Conservation (phyloP, 2,797 vertebrate species). For the Percopsis omiscomaycus region DNA sequence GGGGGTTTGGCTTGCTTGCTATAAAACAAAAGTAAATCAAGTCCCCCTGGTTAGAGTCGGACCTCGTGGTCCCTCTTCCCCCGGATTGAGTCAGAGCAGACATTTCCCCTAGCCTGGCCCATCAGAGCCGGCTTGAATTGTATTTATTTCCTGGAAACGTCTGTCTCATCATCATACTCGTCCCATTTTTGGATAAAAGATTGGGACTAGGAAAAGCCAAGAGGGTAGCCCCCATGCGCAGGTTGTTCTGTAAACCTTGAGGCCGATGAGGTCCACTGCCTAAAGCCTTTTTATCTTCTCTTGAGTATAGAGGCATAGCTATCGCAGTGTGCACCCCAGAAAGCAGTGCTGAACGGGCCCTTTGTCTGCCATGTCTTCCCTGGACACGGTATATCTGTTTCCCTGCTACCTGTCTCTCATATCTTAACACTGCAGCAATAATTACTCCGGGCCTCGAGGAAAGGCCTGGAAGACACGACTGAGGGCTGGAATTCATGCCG, state of each 20-base stretch:
- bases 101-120: conserved; percentile 2
- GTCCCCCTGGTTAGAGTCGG: conserved; percentile 21
- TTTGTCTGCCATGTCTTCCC: conserved; percentile 52
- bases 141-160: conserved; percentile 14
- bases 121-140: conserved; percentile 29
- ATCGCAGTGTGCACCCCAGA: conserved; percentile 36
- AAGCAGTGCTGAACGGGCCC: conserved; percentile 38
- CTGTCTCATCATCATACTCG: conserved; percentile 4
- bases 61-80: conserved; percentile 5
- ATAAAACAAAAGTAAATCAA: conserved; percentile 30
- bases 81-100: background rate
- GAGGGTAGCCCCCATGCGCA: background rate
- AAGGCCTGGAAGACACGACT: conserved; percentile 32
- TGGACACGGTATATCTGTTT: conserved; percentile 36
- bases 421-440: conserved; percentile 52
- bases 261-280: conserved; percentile 6
- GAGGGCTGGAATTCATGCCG: conserved; percentile 19
- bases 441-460: conserved; percentile 47
- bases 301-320: conserved; percentile 33
- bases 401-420: conserved; percentile 19
- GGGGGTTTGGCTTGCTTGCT: conserved; percentile 18
- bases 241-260: conserved; percentile 22
- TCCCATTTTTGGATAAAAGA: conserved; percentile 39
- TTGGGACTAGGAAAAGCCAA: background rate
- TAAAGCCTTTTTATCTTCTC: conserved; percentile 34